A percentile compares a stretch with the other conserved stretches of the same genome.
Evolutionary conservation across 2,797 vertebrate genomes (phyloP).

Genomic region (Brotula barbata): DNA sequence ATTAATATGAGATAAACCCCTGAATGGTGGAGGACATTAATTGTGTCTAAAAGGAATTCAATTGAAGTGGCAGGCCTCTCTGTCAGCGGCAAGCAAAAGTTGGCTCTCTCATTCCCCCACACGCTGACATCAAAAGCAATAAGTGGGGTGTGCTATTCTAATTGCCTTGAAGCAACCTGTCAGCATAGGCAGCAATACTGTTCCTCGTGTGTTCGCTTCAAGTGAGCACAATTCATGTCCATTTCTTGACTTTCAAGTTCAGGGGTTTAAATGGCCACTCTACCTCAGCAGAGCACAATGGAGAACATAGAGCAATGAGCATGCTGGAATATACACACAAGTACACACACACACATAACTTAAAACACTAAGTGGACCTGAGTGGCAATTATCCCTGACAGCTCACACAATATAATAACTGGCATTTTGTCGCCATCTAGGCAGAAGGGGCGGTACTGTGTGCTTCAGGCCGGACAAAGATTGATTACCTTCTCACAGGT

Average conservation of each 20-base stretch:
- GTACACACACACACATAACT: conserved; percentile 3
- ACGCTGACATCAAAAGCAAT: conserved; percentile 67
- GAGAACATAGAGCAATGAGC: conserved; percentile 26
- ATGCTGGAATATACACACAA: conserved; percentile 1
- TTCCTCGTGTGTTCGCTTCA: conserved; percentile 49
- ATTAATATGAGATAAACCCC: conserved; percentile 59
- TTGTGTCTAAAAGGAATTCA: conserved; percentile 62
- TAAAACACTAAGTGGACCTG: conserved; percentile 37
- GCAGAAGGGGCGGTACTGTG: conserved; percentile 61
- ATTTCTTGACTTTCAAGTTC: conserved; percentile 57
- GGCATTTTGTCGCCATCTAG: conserved; percentile 79
- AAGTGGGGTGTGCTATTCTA: conserved; percentile 65
- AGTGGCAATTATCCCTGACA: conserved; percentile 45
- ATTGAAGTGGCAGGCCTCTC: conserved; percentile 58
- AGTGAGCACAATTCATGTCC: conserved; percentile 51
- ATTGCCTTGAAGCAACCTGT: conserved; percentile 66
- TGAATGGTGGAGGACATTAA: conserved; percentile 57
- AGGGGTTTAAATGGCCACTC: conserved; percentile 60
- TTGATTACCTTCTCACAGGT: conserved; percentile 38
- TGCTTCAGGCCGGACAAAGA: conserved; percentile 16
- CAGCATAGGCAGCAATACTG: conserved; percentile 48
- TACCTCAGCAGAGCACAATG: conserved; percentile 47
- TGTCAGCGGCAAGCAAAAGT: conserved; percentile 56
- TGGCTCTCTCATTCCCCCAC: conserved; percentile 47
- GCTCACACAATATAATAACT: conserved; percentile 50